Evolutionary conservation across 2,888 invertebrate species (phyloP).

Genomic region (Caenorhabditis panamensis): DNA sequence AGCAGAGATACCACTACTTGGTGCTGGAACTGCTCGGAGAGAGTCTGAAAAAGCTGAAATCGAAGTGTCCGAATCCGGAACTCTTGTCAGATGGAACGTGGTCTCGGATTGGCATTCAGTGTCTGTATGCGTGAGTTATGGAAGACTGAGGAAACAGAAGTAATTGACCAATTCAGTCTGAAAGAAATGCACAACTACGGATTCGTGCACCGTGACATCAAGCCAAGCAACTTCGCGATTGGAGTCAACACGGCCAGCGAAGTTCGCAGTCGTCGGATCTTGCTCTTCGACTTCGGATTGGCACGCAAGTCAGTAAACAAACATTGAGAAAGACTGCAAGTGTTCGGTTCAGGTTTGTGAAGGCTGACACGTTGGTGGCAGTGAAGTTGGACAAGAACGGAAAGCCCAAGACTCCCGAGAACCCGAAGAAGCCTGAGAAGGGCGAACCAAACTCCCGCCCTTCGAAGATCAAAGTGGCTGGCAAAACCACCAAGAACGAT

Average conservation of each 20-base stretch:
- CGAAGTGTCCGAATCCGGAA: constrained; percentile 29
- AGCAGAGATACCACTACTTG: constrained; percentile 57
- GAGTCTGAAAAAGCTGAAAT: constrained; percentile 64
- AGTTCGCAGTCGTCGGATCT: constrained; percentile 2
- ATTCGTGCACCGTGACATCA: constrained; percentile 56
- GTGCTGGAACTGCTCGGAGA: constrained; percentile 73
- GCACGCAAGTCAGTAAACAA: constrained; percentile 24
- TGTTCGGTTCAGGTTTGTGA: no score
- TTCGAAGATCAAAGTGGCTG: no score
- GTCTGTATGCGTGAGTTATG: constrained; percentile 58
- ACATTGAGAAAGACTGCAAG: no score
- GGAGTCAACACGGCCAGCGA: neutral
- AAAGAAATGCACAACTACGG: constrained; percentile 51
- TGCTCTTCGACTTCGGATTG: constrained; percentile 44
- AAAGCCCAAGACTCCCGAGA: no score
- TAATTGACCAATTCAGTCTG: constrained; percentile 33
- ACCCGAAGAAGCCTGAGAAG: no score
- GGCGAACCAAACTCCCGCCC: no score
- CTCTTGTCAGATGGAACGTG: constrained; percentile 61
- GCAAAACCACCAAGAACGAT: no score
- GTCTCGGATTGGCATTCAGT: constrained; percentile 71
- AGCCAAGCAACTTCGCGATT: constrained; percentile 40
- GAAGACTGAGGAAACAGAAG: no score
- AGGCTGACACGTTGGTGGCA: no score
- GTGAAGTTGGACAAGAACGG: no score